Percentiles rank a stretch among this genome's conserved stretches.
These are phyloP conservation scores for Sorex maritimensis DNA, from an alignment of 2,797 vertebrate genomes.

Conservation along the genomic window DNA sequence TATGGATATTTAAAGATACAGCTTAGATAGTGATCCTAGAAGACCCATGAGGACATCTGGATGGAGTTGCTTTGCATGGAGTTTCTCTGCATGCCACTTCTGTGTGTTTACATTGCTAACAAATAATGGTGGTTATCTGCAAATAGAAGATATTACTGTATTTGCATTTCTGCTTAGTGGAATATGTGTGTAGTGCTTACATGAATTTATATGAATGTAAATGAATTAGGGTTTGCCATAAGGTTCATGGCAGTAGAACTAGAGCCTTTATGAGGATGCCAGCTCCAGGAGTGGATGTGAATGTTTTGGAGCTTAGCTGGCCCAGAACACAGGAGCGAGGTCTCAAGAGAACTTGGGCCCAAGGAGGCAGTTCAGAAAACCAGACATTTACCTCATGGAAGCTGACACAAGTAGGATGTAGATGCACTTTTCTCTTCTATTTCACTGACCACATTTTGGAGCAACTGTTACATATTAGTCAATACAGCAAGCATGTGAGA, in stretches of 20 bases:
- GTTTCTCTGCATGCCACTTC: background rate
- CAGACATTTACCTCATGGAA: background rate
- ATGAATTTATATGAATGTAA: background rate
- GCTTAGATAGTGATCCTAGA: conserved; percentile 25
- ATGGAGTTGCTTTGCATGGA: background rate
- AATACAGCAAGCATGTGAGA: background rate
- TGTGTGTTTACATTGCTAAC: background rate
- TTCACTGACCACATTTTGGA: background rate
- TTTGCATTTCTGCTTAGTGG: conserved; percentile 51
- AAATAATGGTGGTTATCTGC: conserved; percentile 13
- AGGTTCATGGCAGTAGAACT: conserved; percentile 19
- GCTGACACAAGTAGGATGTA: background rate
- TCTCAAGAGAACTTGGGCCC: fast-evolving
- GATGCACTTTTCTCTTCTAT: background rate
- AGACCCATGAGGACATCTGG: background rate
- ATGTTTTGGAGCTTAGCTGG: background rate
- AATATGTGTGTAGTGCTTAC: background rate
- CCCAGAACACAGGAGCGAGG: background rate
- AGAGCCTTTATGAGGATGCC: background rate
- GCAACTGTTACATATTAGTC: background rate
- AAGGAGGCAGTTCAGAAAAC: too few relatives aligned
- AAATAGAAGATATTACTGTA: background rate
- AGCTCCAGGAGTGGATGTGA: background rate
- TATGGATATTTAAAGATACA: background rate
- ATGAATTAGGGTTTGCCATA: conserved; percentile 8